Evolutionary conservation across 64 coral and sea anemone genomes (phyloP), one percentile per base, ranked within the genome.

Genomic region (Cladopsammia gracilis): DNA sequence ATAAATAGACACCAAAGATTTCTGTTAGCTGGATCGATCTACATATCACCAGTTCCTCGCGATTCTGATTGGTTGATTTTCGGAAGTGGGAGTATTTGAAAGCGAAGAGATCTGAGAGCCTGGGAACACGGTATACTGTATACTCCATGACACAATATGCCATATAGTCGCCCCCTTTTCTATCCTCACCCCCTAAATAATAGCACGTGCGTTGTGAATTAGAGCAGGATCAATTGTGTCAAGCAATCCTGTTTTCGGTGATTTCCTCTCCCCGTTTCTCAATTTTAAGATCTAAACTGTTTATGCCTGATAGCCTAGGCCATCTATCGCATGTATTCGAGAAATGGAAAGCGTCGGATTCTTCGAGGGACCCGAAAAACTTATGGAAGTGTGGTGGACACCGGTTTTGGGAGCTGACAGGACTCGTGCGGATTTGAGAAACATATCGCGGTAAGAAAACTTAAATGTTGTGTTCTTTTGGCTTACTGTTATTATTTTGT

Each of bases 301-400:
- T 26, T 57, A 86, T 92, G 71, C 68, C 58, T 85, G 15, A 18
- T 92, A 47, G 69, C 64, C 60, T 56, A 53, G 16, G 18, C 43
- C 23, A 58, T 45, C 48, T 26, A 22, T 49, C 48, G 42, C 48
- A 76, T 75, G 45, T 78, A 67, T 49, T 68, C 47, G 58, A 26
- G 77, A 48, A 44, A 96, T 96, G 95, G 75, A 81, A 70, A 76
- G 74, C 53, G 75, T 87, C 25, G 90, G 85, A 52, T 98, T 98
- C 85, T 98, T 98, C 42, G 96, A 98, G 81, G 96, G 96, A 66
- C 90, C 96, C 73, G 96, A 98, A 73, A 98, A 98, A 54, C 94
- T 98, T 49, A 79, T 98, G 96, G 96, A 98, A 93, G 90, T 98
- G 58, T 98, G 96, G 96, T 98, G 96, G 96, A 73, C 86, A 77